Evolutionary conservation across 2,797 vertebrate genomes (phyloP), one percentile per base, ranked within the genome.

Genomic region (Anguilla megastoma): DNA sequence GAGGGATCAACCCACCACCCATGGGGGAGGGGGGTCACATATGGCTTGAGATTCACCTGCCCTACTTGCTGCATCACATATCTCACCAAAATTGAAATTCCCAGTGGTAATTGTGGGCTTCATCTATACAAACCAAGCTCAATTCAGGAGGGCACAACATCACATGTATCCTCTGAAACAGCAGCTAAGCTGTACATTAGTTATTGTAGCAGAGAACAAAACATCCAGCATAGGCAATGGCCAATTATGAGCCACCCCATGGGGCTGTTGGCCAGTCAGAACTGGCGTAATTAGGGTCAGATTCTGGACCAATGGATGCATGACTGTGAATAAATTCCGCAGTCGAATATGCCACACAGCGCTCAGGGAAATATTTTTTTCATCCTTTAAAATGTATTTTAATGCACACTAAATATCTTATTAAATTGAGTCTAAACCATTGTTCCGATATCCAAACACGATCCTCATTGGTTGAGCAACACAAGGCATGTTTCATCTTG

Each of bases 311-410:
- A 79, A 16, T 5, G 74, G 74, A 79, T 18, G 74, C 33, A 45
- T 79, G 30, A 79, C 74, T 45, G 4, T 18, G 33, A 79, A 79
- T 79, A 79, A 79, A 36, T 21, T 16, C 74, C 16, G 16, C 74
- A 71, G 69, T 27, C 10, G 10, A 71, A 71, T 33, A 33, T 3
- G n/a, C 69, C 27, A 33, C 8, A 30, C n/a, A 71, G 69, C 69
- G 2, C 69, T 71, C 69, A 18, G 33, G 33, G 74, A 76, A 76
- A 76, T 76, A 1, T 36, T 36, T 79, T 33, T 79, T 41, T 79
- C 24, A 4, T 66, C 63, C 30, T 74, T 79, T 79, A 18, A 79
- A 79, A 79, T 79, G 33, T 7, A 79, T 79, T 79, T 79, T 79
- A 45, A 79, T 79, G 30, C 74, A 79, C 33, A 18, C 33, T 18